phyloP scores from a whole-genome alignment of 2,113 vertebrate species.

The Eptesicus fuscus region DNA sequence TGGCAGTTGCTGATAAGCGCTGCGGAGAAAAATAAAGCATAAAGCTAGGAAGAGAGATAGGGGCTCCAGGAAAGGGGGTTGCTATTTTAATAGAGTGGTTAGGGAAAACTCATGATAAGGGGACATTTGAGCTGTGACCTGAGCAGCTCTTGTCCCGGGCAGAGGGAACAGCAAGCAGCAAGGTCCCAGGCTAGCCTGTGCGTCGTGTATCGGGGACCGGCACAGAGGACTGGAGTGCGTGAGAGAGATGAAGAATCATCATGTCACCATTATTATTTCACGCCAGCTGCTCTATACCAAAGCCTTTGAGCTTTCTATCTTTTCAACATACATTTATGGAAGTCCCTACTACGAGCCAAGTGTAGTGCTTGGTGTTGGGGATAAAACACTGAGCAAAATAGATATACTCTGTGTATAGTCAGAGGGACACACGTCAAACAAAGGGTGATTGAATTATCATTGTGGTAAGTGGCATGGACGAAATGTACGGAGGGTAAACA shows the following conservation, averaged over 20 bases:
- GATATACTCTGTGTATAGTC: background rate
- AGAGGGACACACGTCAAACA: background rate
- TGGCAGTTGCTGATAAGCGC: conserved; percentile 45
- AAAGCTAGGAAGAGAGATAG: conserved; percentile 57
- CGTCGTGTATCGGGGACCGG: background rate
- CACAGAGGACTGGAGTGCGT: background rate
- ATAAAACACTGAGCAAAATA: background rate
- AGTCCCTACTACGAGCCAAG: background rate
- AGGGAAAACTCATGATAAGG: conserved; percentile 42
- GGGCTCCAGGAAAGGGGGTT: conserved; percentile 52
- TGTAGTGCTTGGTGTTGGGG: background rate
- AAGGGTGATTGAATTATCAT: background rate
- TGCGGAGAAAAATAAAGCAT: conserved; percentile 40
- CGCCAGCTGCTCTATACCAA: rapidly evolving
- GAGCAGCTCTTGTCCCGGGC: background rate
- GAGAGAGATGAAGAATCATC: background rate
- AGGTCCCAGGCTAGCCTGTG: background rate
- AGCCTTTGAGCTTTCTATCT: background rate
- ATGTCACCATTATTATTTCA: background rate
- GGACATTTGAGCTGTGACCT: background rate
- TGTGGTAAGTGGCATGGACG: background rate
- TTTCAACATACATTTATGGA: background rate
- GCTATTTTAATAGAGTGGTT: conserved; percentile 58
- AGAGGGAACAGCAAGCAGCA: background rate
- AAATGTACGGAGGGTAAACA: background rate